Conservation (phyloP, 2,797 vertebrate genomes). For the Martes flavigula region DNA sequence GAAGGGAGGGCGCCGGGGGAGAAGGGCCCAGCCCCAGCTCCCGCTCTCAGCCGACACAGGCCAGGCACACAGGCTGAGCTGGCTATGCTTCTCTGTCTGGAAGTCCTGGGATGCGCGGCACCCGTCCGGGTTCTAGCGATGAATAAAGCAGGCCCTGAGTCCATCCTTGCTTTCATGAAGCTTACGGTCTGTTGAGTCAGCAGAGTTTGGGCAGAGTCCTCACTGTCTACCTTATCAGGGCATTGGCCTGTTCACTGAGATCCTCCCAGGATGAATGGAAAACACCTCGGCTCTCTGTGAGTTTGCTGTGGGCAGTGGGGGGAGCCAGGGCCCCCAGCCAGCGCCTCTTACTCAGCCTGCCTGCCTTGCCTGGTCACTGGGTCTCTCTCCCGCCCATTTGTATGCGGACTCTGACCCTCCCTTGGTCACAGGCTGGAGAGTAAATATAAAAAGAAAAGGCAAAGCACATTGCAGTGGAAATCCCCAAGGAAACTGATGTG, state of each 20-base stretch:
- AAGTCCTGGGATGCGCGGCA: background rate
- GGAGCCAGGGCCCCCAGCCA: background rate
- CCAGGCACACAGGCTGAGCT: background rate
- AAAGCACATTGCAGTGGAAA: slow-evolving; percentile 81
- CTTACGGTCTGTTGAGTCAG: background rate
- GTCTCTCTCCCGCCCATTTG: slow-evolving; percentile 72
- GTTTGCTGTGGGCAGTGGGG: background rate
- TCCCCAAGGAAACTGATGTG: slow-evolving; percentile 85
- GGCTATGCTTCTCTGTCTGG: background rate
- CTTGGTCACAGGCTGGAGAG: slow-evolving; percentile 79
- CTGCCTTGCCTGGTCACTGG: background rate
- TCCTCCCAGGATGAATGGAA: accelerated
- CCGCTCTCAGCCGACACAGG: background rate
- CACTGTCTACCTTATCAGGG: accelerated
- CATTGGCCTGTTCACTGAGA: background rate
- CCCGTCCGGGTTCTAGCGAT: background rate
- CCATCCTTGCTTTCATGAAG: background rate
- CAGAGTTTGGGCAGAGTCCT: background rate
- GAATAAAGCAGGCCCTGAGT: background rate
- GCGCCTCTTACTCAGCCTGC: background rate
- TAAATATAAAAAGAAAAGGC: slow-evolving; percentile 82
- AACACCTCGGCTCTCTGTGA: background rate
- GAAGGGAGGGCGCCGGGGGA: background rate
- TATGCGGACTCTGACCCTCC: slow-evolving; percentile 81
- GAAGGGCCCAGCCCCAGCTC: too few relatives aligned